Base-by-base conservation (phyloP, 64 coral and sea anemone genomes). In the Pachyseris speciosa region DNA sequence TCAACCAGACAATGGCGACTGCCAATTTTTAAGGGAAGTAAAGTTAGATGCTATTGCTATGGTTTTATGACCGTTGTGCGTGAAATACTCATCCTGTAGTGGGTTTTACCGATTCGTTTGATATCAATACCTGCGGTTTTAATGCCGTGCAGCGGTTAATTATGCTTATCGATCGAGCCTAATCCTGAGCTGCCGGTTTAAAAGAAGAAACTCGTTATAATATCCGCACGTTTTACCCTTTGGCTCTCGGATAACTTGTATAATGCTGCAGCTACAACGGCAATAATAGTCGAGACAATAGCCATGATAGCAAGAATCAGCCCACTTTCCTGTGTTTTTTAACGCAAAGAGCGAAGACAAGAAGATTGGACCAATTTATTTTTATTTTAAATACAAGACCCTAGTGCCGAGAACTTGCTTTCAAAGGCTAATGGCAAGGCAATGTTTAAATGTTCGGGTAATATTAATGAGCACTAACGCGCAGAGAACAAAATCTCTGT, bases 121-220 rank as follows among this genome's bases (percentile, higher is more conserved):
- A 2, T 79, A 79, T 57, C 47, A 33, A 22, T n/a, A 75, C 11
- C 40, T 75, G 74, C 51, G 77, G 77, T 36, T 81, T 26, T 25
- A 32, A 28, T 57, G 9, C 20, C 9, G 19, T 34, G 11, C 30
- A 32, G 3, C 1, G 24, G 5, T 1, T 50, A 49, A 76, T 76
- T 76, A 26, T 26, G 55, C 33, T 81, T 81, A 81, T 81, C 77
- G 36, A 10, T 22, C 17, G 27, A 34, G 28, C 27, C 29, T 57
- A 79, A 79, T 79, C 33, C 77, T 16, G 9, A 43, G 38, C 22
- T 4, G 52, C 22, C 12, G 19, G 22, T 4, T 20, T 3, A 57
- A 57, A 20, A 19, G 22, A 57, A 57, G 22, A 57, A 57, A 57
- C n/a, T n/a, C n/a, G n/a, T n/a, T n/a, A n/a, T n/a, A n/a, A n/a